Percentiles rank a stretch among this genome's conserved stretches.
Conservation (phyloP, 2,888 invertebrate genomes). For the Sinodicranocentrus sp. region DNA sequence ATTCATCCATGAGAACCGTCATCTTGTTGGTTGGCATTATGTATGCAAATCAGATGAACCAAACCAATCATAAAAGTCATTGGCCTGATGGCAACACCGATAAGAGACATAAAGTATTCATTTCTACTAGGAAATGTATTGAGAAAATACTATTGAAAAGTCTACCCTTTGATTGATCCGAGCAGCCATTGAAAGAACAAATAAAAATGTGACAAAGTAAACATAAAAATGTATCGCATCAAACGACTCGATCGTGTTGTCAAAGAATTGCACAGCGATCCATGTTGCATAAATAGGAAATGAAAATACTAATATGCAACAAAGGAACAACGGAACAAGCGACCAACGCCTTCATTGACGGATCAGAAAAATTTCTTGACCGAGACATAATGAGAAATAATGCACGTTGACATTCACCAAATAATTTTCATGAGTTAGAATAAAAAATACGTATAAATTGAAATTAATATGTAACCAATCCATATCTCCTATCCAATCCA, state of each 20-base stretch:
- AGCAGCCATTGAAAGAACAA: conserved; percentile 45
- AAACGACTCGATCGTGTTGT: conserved; percentile 36
- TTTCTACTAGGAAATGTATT: background rate
- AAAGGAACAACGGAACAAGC: conserved; percentile 36
- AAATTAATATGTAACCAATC: background rate
- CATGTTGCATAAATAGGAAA: conserved; percentile 53
- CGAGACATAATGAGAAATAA: conserved; percentile 13
- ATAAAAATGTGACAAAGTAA: conserved; percentile 54
- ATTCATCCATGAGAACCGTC: conserved; percentile 56
- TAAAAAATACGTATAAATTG: background rate
- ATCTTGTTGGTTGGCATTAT: conserved; percentile 35
- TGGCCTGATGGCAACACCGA: conserved; percentile 27
- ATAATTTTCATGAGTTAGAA: no score
- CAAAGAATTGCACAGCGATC: conserved; percentile 43
- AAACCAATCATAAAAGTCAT: conserved; percentile 62
- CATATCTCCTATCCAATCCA: background rate
- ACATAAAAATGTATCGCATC: conserved; percentile 49
- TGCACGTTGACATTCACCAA: no score
- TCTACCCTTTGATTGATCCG: conserved; percentile 40
- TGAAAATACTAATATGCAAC: conserved; percentile 36
- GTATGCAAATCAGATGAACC: conserved; percentile 28
- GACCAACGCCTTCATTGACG: conserved; percentile 39
- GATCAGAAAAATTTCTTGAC: conserved; percentile 41
- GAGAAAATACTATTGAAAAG: background rate
- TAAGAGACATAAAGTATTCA: background rate